Evolutionary conservation across 1,140 invertebrate species (phyloP), one percentile per base, ranked within the genome.

Genomic region (Galendromus occidentalis): DNA sequence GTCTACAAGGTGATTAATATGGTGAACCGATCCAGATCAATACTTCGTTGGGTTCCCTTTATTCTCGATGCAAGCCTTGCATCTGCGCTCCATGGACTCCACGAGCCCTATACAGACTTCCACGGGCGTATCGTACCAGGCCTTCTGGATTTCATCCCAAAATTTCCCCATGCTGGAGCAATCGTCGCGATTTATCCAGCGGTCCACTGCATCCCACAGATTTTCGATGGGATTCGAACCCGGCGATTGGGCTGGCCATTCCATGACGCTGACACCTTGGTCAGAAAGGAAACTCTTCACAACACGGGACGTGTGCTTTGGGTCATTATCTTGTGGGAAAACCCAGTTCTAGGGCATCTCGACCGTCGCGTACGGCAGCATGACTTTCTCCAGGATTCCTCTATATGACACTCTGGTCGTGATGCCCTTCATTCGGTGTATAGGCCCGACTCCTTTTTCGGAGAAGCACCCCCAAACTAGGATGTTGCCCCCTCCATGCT

Each of bases 191-290:
- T 59, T 69, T 42, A 55, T 47, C 9, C 33, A 9, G 4, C 33
- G 51, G 18, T 75, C 68, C 14, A 74, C 67, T 42, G 69, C 42
- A 65, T 69, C 69, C 74, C 72, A 73, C 9, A 76, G 44, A 71
- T 76, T 65, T 63, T 75, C 71, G 44, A 73, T 76, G 0, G 71
- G 71, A 68, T 75, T 76, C 0, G 76, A 44, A 47, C 76, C 74
- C 12, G 74, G 71, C 33, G 71, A 73, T 47, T 76, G 72, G 22
- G 73, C 67, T 22, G 73, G 71, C 42, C 68, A 71, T 55, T 71
- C 30, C 69, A 42, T 42, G 75, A 1, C 47, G 17, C 18, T 47
- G 7, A 65, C 9, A 9, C 9, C 33, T 9, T 39, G 4, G n/a
- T n/a, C n/a, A 67, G 67, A 69, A 4, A 39, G 9, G 33, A 39